Conservation (phyloP, 2,888 invertebrate species). For the Monopis laevigella region DNA sequence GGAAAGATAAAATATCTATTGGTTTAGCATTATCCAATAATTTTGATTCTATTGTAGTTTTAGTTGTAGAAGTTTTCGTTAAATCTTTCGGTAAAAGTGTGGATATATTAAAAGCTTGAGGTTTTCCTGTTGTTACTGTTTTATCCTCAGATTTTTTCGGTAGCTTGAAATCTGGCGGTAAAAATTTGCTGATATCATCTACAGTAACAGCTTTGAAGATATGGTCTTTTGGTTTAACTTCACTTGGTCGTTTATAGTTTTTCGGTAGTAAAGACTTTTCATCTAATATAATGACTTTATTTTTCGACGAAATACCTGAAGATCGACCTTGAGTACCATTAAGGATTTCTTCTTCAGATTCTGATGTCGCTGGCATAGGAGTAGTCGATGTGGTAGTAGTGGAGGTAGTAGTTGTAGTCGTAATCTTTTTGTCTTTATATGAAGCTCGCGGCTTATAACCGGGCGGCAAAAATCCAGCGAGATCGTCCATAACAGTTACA, state of each 20-base stretch:
- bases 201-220: conserved; percentile 54
- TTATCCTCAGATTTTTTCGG: conserved; percentile 33
- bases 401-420: conserved; percentile 43
- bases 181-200: conserved; percentile 67
- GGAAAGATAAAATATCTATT: conserved; percentile 38
- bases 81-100: conserved; percentile 72
- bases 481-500: conserved; percentile 68
- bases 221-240: conserved; percentile 44
- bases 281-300: conserved; percentile 65
- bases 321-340: conserved; percentile 59
- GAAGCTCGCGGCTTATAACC: conserved; percentile 68
- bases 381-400: conserved; percentile 24
- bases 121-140: conserved; percentile 36
- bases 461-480: conserved; percentile 69
- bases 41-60: conserved; percentile 29
- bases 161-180: conserved; percentile 74
- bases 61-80: conserved; percentile 36
- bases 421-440: conserved; percentile 63
- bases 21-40: conserved; percentile 31
- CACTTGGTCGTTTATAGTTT: conserved; percentile 55
- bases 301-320: conserved; percentile 65
- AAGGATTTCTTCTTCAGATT: conserved; percentile 31
- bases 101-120: conserved; percentile 54
- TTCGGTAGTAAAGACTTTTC: conserved; percentile 61
- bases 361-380: conserved; percentile 21